Base-by-base conservation (phyloP, 2,113 vertebrate genomes). In the Hiodon tergisus region DNA sequence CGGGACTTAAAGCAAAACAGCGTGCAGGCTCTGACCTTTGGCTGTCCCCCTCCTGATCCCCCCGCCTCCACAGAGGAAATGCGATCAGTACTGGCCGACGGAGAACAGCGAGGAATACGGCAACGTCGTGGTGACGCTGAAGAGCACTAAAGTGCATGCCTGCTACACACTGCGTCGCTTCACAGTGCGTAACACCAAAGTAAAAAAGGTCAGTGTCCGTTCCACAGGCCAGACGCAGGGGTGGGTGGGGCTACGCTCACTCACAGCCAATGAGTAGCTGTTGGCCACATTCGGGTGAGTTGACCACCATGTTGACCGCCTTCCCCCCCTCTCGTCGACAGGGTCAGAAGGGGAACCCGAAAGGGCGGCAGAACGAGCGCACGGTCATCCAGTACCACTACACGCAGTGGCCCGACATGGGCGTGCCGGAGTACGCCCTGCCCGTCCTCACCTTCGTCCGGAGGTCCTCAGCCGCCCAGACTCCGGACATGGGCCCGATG, bases 381-480 rank as follows among this genome's bases (percentile, higher is more conserved):
- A 91, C 86, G 0, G 93, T 98, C 73, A 93, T 95, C 46, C 96
- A 98, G 86, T 98, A 96, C 75, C 95, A 98, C 80, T 98, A 98
- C 86, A 98, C 96, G 0, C 95, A 98, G 86, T 98, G 96, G 96
- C 95, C 96, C 0, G 95, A 98, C 86, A 98, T 98, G 95, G 95
- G 95, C 0, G 95, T 96, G 31, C 96, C 95, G 0, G 96, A 97
- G 86, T 97, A 98, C 0, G 93, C 94, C 0, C 90, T 98, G 77
- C 95, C 95, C 0, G 94, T 98, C 72, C 92, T 98, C 68, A 96
- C 95, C 16, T 98, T 97, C 1, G 92, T 98, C 54, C 90, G 93
- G 81, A 93, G 93, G 81, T 98, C 95, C 65, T 95, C 96, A 0
- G 92, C 94, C 0, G 91, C 92, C 73, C 93, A 93, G 69, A 89